A percentile compares a stretch with the other conserved stretches of the same genome.
Evolutionary conservation across 2,888 invertebrate species (phyloP).

Genomic region (Volucella zonaria): DNA sequence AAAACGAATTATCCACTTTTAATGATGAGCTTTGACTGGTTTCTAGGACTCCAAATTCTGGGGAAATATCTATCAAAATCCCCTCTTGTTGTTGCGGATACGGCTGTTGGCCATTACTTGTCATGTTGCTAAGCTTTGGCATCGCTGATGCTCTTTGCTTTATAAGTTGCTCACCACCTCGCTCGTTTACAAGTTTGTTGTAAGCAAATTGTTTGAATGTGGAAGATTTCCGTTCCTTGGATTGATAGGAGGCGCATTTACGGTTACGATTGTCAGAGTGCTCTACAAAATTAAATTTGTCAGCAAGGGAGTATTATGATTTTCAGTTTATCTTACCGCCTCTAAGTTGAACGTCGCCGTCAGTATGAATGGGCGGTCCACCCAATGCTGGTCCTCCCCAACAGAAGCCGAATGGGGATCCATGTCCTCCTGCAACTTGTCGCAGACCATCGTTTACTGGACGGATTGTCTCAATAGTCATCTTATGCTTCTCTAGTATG

Average conservation of each 20-base stretch:
- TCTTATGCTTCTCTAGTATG: constrained; percentile 87
- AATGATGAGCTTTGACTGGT: constrained; percentile 77
- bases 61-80: constrained; percentile 89
- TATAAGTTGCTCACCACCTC: constrained; percentile 75
- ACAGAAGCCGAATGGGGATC: constrained; percentile 88
- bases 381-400: constrained; percentile 95
- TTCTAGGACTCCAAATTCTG: constrained; percentile 82
- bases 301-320: neutral
- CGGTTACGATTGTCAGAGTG: constrained; percentile 80
- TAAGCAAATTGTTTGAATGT: constrained; percentile 91
- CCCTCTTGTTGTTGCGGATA: constrained; percentile 84
- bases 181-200: constrained; percentile 91
- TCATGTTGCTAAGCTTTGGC: constrained; percentile 56
- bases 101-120: constrained; percentile 74
- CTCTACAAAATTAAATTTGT: neutral
- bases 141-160: constrained; percentile 73
- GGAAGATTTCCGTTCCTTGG: constrained; percentile 81
- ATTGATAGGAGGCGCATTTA: constrained; percentile 80
- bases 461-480: constrained; percentile 90
- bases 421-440: constrained; percentile 87
- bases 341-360: constrained; percentile 76
- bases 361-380: constrained; percentile 86
- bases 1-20: constrained; percentile 81
- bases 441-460: constrained; percentile 92
- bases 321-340: constrained; percentile 50